These are phyloP conservation scores for Hyaena hyaena DNA, from an alignment of 2,113 vertebrate species.

Conservation along the genomic window DNA sequence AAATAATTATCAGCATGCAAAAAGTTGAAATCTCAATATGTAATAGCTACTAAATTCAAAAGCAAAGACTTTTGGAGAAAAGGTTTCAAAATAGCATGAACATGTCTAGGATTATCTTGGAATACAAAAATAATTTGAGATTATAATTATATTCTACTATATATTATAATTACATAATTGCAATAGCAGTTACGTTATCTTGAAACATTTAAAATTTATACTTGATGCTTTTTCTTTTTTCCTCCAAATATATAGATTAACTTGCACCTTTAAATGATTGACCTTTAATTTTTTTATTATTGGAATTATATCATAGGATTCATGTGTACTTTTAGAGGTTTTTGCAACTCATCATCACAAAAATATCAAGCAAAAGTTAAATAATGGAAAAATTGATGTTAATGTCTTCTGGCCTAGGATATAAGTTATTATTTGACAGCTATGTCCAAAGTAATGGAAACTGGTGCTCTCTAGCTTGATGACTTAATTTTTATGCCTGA, in stretches of 20 bases:
- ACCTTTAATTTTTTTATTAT: constrained; percentile 4
- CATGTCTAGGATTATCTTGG: neutral
- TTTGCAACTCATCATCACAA: neutral
- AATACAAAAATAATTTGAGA: neutral
- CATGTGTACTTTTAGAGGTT: neutral
- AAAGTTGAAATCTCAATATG: constrained; percentile 65
- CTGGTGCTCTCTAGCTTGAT: constrained; percentile 55
- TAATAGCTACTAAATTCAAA: constrained; percentile 59
- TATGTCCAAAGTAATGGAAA: constrained; percentile 69
- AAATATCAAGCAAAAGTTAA: neutral
- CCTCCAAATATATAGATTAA: neutral
- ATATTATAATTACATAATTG: neutral
- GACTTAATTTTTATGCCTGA: constrained; percentile 62
- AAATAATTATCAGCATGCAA: neutral
- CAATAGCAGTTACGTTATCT: neutral
- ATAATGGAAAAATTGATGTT: constrained; percentile 79
- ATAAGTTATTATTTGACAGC: constrained; percentile 63
- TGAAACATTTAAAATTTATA: neutral
- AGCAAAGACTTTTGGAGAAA: constrained; percentile 38
- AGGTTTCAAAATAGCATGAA: neutral
- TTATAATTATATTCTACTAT: neutral
- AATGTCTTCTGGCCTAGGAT: constrained; percentile 75
- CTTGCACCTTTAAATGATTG: neutral
- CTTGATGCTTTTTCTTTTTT: constrained; percentile 11
- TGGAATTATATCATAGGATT: neutral